Percentiles rank a stretch among this genome's conserved stretches.
Conservation (phyloP, 2,113 vertebrate species). For the Ranitomeya imitator region DNA sequence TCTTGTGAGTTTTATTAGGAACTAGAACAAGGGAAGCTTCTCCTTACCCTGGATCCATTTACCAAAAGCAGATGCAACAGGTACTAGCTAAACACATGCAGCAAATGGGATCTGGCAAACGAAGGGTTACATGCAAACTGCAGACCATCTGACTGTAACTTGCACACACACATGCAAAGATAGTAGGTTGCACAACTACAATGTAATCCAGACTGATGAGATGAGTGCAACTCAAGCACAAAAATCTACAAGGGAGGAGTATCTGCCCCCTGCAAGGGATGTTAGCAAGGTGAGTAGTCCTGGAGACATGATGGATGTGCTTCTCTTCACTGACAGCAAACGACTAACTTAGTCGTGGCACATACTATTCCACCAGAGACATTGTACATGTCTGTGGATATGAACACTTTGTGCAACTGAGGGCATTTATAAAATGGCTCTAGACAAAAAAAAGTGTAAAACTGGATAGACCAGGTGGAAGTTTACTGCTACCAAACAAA, state of each 20-base stretch:
- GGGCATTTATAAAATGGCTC: background rate
- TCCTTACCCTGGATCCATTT: background rate
- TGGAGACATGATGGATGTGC: constrained; percentile 65
- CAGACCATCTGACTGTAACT: constrained; percentile 25
- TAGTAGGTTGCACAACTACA: constrained; percentile 44
- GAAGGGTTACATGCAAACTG: constrained; percentile 11
- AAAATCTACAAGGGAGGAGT: background rate
- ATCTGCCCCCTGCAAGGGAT: constrained; percentile 36
- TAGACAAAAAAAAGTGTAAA: background rate
- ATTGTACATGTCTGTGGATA: background rate
- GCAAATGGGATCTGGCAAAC: background rate
- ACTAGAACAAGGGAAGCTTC: background rate
- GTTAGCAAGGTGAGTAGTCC: constrained; percentile 52
- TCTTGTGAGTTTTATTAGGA: background rate
- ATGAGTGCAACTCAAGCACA: background rate
- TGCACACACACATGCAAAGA: constrained; percentile 20
- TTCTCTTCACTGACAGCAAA: background rate
- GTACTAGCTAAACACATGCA: background rate
- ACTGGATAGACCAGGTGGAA: too few relatives aligned
- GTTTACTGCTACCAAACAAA: too few relatives aligned
- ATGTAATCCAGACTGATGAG: constrained; percentile 44
- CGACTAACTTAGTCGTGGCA: background rate
- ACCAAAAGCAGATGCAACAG: background rate
- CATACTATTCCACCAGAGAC: background rate
- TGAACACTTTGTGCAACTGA: background rate